Conservation (phyloP, 2,113 vertebrate species). For the Amazona guildingii region DNA sequence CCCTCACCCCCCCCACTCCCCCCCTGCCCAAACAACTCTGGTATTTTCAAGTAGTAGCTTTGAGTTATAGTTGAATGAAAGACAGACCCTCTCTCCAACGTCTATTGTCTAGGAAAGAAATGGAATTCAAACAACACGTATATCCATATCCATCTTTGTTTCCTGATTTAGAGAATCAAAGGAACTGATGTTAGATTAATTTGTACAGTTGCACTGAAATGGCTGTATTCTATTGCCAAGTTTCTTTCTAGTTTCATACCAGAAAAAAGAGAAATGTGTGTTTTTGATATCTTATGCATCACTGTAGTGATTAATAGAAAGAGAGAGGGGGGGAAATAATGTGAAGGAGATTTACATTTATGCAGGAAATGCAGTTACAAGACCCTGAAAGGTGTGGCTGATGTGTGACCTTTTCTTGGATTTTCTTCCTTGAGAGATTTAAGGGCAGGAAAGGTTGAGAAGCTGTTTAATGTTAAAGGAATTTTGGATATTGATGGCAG, state of each 20-base stretch:
- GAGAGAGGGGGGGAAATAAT: not conserved
- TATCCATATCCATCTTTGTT: conserved; percentile 25
- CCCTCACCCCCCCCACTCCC: no score
- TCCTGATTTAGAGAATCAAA: conserved; percentile 34
- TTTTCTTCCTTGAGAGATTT: conserved; percentile 63
- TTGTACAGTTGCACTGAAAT: not conserved
- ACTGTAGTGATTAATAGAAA: not conserved
- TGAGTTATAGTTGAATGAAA: not conserved
- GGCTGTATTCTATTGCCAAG: conserved; percentile 1
- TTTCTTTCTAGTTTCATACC: conserved; percentile 24
- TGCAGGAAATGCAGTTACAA: conserved; percentile 38
- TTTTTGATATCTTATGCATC: conserved; percentile 13
- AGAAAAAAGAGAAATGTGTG: not conserved
- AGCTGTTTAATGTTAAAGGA: conserved; percentile 64
- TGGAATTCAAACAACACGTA: not conserved
- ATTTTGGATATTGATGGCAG: conserved; percentile 70
- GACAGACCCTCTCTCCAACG: not conserved
- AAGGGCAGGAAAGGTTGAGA: conserved; percentile 56
- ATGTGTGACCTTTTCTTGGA: conserved; percentile 68
- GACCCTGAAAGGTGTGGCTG: conserved; percentile 66
- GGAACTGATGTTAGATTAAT: conserved; percentile 35
- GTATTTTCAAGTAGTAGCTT: conserved; percentile 9
- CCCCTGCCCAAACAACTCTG: not conserved
- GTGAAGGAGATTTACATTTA: conserved; percentile 57
- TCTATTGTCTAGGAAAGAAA: conserved; percentile 1